Percentiles rank a stretch among this genome's conserved stretches.
These are phyloP conservation scores for Lipophrys pholis DNA, from an alignment of 2,113 vertebrate genomes.

Conservation along the genomic window DNA sequence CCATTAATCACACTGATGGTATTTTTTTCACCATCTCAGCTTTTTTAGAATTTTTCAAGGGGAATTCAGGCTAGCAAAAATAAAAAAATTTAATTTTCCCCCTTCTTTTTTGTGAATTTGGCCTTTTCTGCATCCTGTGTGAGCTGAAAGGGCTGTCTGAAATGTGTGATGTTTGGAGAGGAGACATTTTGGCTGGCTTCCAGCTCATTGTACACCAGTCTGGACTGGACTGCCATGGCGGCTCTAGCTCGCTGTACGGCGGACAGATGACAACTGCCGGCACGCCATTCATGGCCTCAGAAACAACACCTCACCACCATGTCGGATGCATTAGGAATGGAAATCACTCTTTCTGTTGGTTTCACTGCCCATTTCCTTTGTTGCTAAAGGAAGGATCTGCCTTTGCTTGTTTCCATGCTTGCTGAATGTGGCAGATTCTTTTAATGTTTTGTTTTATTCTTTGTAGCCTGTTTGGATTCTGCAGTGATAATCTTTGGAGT, in stretches of 20 bases:
- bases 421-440: conserved; percentile 9
- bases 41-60: conserved; percentile 1
- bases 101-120: conserved; percentile 16
- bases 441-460: conserved; percentile 11
- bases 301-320: conserved; percentile 60
- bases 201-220: conserved; percentile 81
- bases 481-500: background rate
- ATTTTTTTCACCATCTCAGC: conserved; percentile 20
- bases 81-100: conserved; percentile 54
- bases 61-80: conserved; percentile 35
- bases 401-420: conserved; percentile 38
- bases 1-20: conserved; percentile 51
- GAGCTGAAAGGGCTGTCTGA: conserved; percentile 69
- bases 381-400: conserved; percentile 40
- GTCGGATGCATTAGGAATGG: conserved; percentile 68
- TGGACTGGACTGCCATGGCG: conserved; percentile 71
- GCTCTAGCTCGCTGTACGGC: conserved; percentile 65
- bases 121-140: conserved; percentile 40
- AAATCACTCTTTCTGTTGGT: conserved; percentile 52
- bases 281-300: conserved; percentile 55
- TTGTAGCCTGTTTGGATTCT: conserved; percentile 1
- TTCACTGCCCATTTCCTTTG: conserved; percentile 50
- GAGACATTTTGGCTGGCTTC: conserved; percentile 81
- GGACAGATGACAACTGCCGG: conserved; percentile 72
- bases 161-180: conserved; percentile 75